Evolutionary conservation across 2,113 vertebrate species (phyloP).

Genomic region (Oreochromis aureus): DNA sequence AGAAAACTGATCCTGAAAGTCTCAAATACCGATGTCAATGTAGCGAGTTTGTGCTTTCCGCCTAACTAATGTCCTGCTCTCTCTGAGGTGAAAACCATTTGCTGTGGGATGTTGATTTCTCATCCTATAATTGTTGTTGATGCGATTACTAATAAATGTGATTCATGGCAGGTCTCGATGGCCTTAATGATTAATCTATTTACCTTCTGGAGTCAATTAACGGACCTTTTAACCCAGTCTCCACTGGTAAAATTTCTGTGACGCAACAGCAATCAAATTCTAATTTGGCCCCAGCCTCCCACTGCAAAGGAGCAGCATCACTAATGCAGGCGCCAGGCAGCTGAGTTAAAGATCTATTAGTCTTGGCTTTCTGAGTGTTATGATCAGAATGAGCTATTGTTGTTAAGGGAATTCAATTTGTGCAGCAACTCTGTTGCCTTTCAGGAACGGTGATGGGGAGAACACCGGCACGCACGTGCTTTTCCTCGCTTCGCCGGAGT

Average conservation of each 20-base stretch:
- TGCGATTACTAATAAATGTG: conserved; percentile 1
- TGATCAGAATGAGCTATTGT: conserved; percentile 6
- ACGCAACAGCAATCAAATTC: conserved; percentile 34
- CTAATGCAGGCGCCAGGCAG: conserved; percentile 17
- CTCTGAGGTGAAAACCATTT: not conserved
- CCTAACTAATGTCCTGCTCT: not conserved
- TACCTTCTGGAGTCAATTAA: conserved; percentile 16
- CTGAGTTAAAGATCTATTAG: conserved; percentile 29
- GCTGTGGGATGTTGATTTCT: not conserved
- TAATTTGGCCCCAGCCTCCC: conserved; percentile 6
- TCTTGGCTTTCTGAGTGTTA: conserved; percentile 13
- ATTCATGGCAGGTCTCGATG: not conserved
- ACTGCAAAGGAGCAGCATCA: not conserved
- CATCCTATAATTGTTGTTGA: not conserved
- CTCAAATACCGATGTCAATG: not conserved
- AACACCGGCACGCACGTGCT: not conserved
- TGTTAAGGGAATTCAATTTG: conserved; percentile 20
- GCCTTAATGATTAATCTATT: not conserved
- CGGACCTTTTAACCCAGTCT: conserved; percentile 10
- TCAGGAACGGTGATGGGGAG: not conserved
- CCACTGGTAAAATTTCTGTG: conserved; percentile 1
- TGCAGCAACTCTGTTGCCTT: not conserved
- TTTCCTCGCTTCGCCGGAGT: not conserved
- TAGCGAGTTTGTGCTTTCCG: not conserved
- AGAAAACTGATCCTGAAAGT: not conserved